Percentiles rank a stretch among this genome's conserved stretches.
These are phyloP conservation scores for Nomada fabriciana DNA, from an alignment of 2,888 invertebrate genomes.

Conservation along the genomic window DNA sequence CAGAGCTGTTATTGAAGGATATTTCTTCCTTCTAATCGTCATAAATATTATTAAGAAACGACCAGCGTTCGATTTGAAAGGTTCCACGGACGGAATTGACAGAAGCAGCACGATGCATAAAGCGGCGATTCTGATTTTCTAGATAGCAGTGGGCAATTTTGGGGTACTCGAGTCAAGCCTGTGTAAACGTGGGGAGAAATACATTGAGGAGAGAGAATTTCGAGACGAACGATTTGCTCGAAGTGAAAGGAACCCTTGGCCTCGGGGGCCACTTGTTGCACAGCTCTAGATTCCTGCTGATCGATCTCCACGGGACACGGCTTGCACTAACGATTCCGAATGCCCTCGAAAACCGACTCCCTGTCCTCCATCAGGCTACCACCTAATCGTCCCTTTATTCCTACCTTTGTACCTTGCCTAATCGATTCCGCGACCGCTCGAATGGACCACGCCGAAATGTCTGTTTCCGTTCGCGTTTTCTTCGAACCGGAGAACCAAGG, in stretches of 20 bases:
- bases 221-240: constrained; percentile 73
- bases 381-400: constrained; percentile 80
- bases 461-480: constrained; percentile 47
- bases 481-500: constrained; percentile 16
- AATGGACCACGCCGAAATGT: constrained; percentile 34
- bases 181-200: constrained; percentile 31
- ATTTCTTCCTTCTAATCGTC: too few species aligned
- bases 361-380: constrained; percentile 63
- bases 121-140: too few species aligned
- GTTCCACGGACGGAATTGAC: background rate
- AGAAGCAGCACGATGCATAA: background rate
- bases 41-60: too few species aligned
- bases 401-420: constrained; percentile 72
- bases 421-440: constrained; percentile 70
- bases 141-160: constrained; percentile 15
- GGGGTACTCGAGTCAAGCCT: background rate
- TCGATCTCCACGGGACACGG: constrained; percentile 74
- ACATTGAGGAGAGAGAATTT: constrained; percentile 57
- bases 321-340: constrained; percentile 79
- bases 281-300: constrained; percentile 79
- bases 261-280: constrained; percentile 82
- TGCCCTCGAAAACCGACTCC: constrained; percentile 77
- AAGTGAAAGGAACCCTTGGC: constrained; percentile 74
- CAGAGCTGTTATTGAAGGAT: too few species aligned
- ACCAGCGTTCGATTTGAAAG: background rate